phyloP scores from a whole-genome alignment of 2,113 vertebrate species.

The Bufo gargarizans region DNA sequence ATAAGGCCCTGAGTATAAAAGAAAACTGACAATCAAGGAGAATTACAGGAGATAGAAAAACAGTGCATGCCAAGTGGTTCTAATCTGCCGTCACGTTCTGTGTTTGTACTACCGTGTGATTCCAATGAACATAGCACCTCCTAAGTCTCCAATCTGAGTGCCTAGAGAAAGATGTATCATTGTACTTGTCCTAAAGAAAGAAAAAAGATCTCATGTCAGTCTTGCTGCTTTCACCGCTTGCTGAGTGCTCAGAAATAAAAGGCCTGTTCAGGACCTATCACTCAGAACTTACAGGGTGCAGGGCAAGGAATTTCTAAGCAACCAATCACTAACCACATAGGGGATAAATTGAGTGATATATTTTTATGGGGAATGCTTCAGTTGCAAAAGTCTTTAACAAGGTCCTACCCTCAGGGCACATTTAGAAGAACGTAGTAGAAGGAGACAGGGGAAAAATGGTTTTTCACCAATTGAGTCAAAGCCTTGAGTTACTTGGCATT shows the following conservation, averaged over 20 bases:
- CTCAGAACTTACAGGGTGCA: conserved; percentile 47
- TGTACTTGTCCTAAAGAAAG: conserved; percentile 46
- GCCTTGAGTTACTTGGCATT: conserved; percentile 48
- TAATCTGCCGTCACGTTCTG: conserved; percentile 48
- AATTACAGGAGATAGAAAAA: conserved; percentile 39
- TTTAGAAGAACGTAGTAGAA: conserved; percentile 36
- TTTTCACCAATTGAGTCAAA: conserved; percentile 39
- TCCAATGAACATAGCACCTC: conserved; percentile 49
- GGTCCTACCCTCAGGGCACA: conserved; percentile 49
- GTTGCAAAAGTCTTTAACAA: conserved; percentile 57
- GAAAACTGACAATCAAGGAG: conserved; percentile 18
- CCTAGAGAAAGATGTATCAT: conserved; percentile 46
- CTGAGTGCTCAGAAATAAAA: conserved; percentile 52
- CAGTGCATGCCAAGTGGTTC: conserved; percentile 44
- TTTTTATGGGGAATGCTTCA: conserved; percentile 58
- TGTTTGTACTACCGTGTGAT: conserved; percentile 47
- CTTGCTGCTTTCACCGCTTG: conserved; percentile 37
- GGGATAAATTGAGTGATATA: conserved; percentile 56
- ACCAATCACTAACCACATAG: conserved; percentile 21
- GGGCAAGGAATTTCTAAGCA: conserved; percentile 48
- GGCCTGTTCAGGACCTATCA: conserved; percentile 49
- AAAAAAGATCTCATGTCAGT: conserved; percentile 27
- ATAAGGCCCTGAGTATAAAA: conserved; percentile 9
- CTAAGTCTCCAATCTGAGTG: conserved; percentile 52
- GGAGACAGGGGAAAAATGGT: neutral